phyloP scores from a whole-genome alignment of 1,140 invertebrate species.

The Sarcophaga peregrina region DNA sequence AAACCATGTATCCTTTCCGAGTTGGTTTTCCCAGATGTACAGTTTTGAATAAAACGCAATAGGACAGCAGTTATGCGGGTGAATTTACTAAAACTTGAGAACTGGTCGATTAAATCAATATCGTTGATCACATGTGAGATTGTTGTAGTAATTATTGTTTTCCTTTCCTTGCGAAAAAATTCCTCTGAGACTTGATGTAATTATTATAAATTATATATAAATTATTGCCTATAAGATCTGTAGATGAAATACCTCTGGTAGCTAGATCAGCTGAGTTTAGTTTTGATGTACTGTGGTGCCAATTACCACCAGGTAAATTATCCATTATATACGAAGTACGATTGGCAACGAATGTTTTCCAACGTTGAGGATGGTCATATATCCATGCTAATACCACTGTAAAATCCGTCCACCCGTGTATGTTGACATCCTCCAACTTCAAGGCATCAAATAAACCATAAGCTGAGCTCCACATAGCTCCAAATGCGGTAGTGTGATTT shows the following conservation, averaged over 20 bases:
- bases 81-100: conserved; percentile 20
- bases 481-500: conserved; percentile 49
- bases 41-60: conserved; percentile 26
- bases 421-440: neutral
- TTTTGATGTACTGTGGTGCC: conserved; percentile 51
- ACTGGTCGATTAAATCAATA: conserved; percentile 34
- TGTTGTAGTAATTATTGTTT: neutral
- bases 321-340: conserved; percentile 52
- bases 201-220: conserved; percentile 24
- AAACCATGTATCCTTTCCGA: too few relatives aligned
- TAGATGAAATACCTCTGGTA: too few relatives aligned
- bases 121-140: neutral
- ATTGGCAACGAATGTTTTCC: conserved; percentile 58
- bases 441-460: conserved; percentile 18
- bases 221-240: conserved; percentile 22
- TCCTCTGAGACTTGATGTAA: neutral
- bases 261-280: conserved; percentile 56
- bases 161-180: neutral
- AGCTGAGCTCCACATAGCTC: conserved; percentile 47
- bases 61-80: neutral
- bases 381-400: conserved; percentile 46
- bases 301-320: conserved; percentile 46
- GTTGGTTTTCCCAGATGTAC: neutral
- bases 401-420: conserved; percentile 43
- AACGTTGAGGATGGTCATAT: conserved; percentile 28